Conservation (phyloP, 2,797 vertebrate genomes). For the Urophycis tenuis region DNA sequence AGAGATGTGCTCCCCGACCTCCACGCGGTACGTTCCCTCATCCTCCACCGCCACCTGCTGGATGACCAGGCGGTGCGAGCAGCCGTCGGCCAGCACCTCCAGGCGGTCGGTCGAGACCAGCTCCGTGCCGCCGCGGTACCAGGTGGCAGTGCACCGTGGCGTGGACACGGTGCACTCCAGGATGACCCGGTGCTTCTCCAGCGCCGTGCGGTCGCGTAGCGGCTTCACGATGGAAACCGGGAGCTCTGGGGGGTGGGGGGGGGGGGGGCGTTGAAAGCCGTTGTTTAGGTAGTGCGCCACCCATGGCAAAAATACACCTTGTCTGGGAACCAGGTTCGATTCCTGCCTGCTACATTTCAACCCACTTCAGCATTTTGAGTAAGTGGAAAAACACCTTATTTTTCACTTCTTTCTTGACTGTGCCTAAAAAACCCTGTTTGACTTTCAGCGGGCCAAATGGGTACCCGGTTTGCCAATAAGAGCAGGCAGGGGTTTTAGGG, state of each 20-base stretch:
- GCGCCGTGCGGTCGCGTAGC: conserved; percentile 83
- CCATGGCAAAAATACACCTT: too few species aligned
- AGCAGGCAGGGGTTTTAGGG: too few species aligned
- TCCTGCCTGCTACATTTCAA: too few species aligned
- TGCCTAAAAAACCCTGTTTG: too few species aligned
- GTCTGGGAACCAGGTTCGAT: too few species aligned
- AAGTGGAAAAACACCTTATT: too few species aligned
- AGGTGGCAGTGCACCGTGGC: conserved; percentile 70
- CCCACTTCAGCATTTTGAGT: too few species aligned
- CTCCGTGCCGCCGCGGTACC: conserved; percentile 77
- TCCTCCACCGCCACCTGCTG: conserved; percentile 76
- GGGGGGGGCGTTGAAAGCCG: neutral
- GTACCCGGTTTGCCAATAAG: too few species aligned
- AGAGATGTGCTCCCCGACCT: conserved; percentile 77
- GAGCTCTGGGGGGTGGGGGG: conserved; percentile 42
- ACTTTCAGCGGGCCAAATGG: too few species aligned
- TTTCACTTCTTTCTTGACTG: too few species aligned
- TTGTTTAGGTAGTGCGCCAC: neutral
- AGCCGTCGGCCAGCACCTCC: conserved; percentile 80
- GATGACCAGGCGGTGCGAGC: conserved; percentile 85
- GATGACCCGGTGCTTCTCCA: conserved; percentile 84
- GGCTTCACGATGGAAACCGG: conserved; percentile 85
- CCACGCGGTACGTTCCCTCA: conserved; percentile 81
- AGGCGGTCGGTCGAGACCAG: conserved; percentile 76
- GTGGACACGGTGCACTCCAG: conserved; percentile 88